A percentile compares a stretch with the other conserved stretches of the same genome.
Evolutionary conservation across 2,113 vertebrate genomes (phyloP).

Genomic region (Calcarius ornatus): DNA sequence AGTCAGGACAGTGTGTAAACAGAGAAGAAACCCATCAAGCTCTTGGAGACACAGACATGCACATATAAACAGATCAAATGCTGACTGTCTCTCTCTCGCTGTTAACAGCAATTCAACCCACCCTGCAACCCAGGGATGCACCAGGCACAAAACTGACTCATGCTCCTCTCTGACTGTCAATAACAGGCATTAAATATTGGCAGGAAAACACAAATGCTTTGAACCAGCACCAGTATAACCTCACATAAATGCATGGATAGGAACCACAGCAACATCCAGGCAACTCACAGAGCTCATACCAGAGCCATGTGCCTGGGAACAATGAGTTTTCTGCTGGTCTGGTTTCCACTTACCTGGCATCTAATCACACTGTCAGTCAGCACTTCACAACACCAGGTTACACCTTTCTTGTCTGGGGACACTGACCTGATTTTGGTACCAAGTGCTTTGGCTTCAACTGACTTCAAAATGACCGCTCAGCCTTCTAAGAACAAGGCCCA

Average conservation of each 20-base stretch:
- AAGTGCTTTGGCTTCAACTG: neutral
- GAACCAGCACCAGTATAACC: neutral
- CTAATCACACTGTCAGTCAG: neutral
- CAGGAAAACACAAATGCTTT: neutral
- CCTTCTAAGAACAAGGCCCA: neutral
- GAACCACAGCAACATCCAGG: neutral
- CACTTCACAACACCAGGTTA: neutral
- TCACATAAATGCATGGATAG: neutral
- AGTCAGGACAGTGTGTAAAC: conserved; percentile 12
- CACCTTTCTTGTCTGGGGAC: neutral
- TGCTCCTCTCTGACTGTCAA: neutral
- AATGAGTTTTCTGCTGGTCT: neutral
- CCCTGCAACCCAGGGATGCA: neutral
- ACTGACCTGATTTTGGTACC: neutral
- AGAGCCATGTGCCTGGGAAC: neutral
- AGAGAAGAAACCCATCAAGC: neutral
- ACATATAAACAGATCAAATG: neutral
- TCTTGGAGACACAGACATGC: neutral
- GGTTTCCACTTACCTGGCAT: neutral
- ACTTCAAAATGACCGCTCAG: neutral
- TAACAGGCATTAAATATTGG: neutral
- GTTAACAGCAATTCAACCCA: neutral
- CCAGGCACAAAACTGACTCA: neutral
- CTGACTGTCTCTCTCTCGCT: neutral
- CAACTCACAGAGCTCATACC: neutral